Base-by-base conservation (phyloP, 2,797 vertebrate genomes). In the Typhlichthys eigenmanni region DNA sequence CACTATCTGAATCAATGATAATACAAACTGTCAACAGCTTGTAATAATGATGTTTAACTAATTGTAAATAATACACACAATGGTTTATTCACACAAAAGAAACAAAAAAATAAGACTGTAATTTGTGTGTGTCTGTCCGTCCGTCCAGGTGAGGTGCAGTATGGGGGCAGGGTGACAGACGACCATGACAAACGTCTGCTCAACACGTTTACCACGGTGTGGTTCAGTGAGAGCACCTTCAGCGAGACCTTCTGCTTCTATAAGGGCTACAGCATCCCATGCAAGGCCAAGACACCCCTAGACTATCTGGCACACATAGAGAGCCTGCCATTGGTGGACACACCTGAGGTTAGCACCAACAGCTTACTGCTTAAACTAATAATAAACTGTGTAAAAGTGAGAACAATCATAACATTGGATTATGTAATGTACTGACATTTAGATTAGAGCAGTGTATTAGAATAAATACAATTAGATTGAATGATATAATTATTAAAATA, bases 191-290 rank as follows among this genome's bases (percentile, higher is more conserved):
- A 95, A 67, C 79, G 63, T 0, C 88, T 95, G 43, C 90, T 95
- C 11, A 95, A 94, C 46, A 94, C 93, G 0, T 95, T 94, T 19
- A 64, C 93, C 0, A 73, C 64, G 0, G 94, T 94, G 46, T 95
- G 94, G 94, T 95, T 95, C 73, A 91, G 93, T 4, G 94, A 95
- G 62, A 85, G 69, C 80, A 94, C 92, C 66, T 94, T 94, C 75
- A 72, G 60, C 0, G 90, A 93, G 12, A 82, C 64, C 0, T 95
- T 95, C 78, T 93, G 78, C 70, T 95, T 95, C 85, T 95, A 93
- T 76, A 90, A 89, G 63, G 91, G 85, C 61, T 95, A 95, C 60
- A 61, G 66, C 48, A 87, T 94, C 69, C 95, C 94, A 0, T 3
- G 49, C 62, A 86, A 76, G 66, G 88, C 85, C 60, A 89, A 80